These are phyloP conservation scores for Muricea muricata DNA, from an alignment of 92 coral and sea anemone species.

Conservation along the genomic window DNA sequence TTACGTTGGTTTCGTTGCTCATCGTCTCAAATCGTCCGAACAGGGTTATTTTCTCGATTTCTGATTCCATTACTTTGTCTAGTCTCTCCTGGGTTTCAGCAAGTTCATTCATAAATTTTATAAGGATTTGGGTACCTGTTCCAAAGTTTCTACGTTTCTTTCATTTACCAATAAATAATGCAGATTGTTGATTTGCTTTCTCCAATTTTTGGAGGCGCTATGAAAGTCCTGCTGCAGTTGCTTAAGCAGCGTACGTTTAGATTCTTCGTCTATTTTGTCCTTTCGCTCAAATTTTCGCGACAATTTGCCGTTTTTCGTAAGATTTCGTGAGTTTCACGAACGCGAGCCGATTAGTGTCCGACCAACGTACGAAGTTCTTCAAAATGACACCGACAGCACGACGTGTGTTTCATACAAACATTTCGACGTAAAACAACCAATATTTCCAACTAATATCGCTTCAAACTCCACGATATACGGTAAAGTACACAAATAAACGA, in stretches of 20 bases:
- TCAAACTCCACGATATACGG: too few species aligned
- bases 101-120: slow-evolving; percentile 18
- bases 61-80: slow-evolving; percentile 11
- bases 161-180: slow-evolving; percentile 7
- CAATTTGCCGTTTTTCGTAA: background rate
- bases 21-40: slow-evolving; percentile 33
- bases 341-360: too few species aligned
- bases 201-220: slow-evolving; percentile 42
- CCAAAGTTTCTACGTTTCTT: slow-evolving; percentile 20
- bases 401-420: too few species aligned
- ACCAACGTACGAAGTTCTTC: too few species aligned
- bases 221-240: background rate
- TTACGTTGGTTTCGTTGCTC: slow-evolving; percentile 41
- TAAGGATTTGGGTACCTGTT: slow-evolving; percentile 42
- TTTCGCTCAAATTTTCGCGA: background rate
- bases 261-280: background rate
- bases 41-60: slow-evolving; percentile 28
- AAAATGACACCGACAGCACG: too few species aligned
- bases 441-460: too few species aligned
- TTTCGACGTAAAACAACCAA: too few species aligned
- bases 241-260: background rate
- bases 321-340: background rate
- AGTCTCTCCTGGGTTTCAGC: slow-evolving; percentile 34
- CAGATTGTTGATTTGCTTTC: slow-evolving; percentile 35
- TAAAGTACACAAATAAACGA: too few species aligned